Conservation (phyloP, 2,113 vertebrate species). For the Buteo buteo region DNA sequence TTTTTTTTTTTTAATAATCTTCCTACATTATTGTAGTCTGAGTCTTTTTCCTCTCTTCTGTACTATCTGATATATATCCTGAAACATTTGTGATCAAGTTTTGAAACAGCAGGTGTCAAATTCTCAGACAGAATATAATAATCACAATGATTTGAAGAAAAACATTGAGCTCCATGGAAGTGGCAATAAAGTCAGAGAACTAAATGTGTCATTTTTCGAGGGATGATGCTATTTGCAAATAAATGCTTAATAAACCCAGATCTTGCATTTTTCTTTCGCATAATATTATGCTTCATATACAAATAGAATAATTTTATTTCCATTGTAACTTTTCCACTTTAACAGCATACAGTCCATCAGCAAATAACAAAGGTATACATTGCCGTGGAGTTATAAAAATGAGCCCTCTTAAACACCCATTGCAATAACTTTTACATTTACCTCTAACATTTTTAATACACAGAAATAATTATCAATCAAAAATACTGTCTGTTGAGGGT, state of each 20-base stretch:
- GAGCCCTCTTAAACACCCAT: not conserved
- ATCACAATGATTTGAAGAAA: conserved; percentile 55
- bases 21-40: not conserved
- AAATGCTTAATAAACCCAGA: conserved; percentile 28
- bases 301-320: conserved; percentile 46
- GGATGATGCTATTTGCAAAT: conserved; percentile 30
- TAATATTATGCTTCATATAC: not conserved
- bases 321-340: conserved; percentile 15
- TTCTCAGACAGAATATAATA: conserved; percentile 42
- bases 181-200: not conserved
- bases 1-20: not conserved
- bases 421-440: conserved; percentile 10
- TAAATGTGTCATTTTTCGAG: not conserved
- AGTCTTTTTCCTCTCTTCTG: not conserved
- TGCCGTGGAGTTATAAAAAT: not conserved
- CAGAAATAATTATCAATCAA: conserved; percentile 34
- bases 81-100: conserved; percentile 48
- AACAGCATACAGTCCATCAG: not conserved
- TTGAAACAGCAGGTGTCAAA: conserved; percentile 49
- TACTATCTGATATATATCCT: conserved; percentile 13
- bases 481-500: conserved; percentile 16
- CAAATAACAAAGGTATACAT: not conserved
- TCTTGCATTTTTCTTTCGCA: conserved; percentile 5
- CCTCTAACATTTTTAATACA: conserved; percentile 22
- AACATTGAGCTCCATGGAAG: not conserved